Evolutionary conservation across 2,113 vertebrate species (phyloP).

Genomic region (Coptodon bakossiorum): DNA sequence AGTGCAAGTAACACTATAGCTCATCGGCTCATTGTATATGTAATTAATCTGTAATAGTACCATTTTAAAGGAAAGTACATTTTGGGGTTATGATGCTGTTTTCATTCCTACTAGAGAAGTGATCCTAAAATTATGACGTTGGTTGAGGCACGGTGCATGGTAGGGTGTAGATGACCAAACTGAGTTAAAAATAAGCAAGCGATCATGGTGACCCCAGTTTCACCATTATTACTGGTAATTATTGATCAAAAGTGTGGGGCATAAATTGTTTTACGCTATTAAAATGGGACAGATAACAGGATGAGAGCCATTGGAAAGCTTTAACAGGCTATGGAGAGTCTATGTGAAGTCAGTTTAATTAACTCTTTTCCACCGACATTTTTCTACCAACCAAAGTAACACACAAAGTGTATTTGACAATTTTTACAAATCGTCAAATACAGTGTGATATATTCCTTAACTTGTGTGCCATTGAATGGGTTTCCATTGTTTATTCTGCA

Average conservation of each 20-base stretch:
- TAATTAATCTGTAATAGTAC: background rate
- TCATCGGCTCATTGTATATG: background rate
- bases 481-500: background rate
- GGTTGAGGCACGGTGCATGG: background rate
- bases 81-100: background rate
- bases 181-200: background rate
- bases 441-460: background rate
- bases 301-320: background rate
- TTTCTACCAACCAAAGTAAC: background rate
- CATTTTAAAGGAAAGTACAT: background rate
- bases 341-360: background rate
- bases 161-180: background rate
- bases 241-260: background rate
- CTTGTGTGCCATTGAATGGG: background rate
- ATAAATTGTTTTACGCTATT: background rate
- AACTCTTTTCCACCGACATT: background rate
- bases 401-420: background rate
- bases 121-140: background rate
- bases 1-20: background rate
- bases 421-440: background rate
- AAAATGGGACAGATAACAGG: background rate
- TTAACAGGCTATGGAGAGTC: background rate
- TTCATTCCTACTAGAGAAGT: background rate
- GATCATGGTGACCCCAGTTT: background rate
- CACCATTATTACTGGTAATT: background rate